Percentiles rank a stretch among this genome's conserved stretches.
phyloP scores from a whole-genome alignment of 2,113 vertebrate species.

The Cephalopterus ornatus region DNA sequence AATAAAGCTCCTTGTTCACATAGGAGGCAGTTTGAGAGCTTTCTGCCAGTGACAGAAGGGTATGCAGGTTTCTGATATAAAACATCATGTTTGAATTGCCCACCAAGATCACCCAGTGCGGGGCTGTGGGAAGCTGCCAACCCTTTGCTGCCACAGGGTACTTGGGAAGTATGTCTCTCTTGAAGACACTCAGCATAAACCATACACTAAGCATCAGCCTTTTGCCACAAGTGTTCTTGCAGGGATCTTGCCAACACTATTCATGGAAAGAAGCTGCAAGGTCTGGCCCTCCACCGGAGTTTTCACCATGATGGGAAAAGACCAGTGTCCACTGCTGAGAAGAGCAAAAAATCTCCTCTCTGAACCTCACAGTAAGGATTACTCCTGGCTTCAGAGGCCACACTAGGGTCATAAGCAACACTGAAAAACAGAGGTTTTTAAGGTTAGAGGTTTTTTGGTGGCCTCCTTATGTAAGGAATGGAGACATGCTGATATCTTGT shows the following conservation, averaged over 20 bases:
- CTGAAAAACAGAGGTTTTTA: not conserved
- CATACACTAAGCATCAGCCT: fast-evolving
- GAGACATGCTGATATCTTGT: not conserved
- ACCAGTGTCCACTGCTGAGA: fast-evolving
- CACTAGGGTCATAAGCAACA: not conserved
- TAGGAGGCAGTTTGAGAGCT: not conserved
- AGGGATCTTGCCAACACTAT: fast-evolving
- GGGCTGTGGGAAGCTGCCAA: not conserved
- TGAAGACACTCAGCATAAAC: fast-evolving
- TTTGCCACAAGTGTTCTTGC: not conserved
- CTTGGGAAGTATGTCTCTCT: not conserved
- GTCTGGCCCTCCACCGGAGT: not conserved
- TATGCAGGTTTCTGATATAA: not conserved
- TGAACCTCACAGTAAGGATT: not conserved
- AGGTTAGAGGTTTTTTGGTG: not conserved
- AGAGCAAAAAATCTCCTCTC: not conserved
- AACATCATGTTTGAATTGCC: fast-evolving
- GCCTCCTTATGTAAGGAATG: not conserved
- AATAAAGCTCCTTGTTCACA: not conserved
- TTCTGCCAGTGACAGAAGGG: not conserved
- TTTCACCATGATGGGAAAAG: not conserved
- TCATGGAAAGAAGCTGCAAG: not conserved
- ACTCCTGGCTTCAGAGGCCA: not conserved
- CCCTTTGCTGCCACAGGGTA: fast-evolving
- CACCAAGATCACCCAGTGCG: not conserved